Evolutionary conservation across 1,140 invertebrate genomes (phyloP), one percentile per base, ranked within the genome.

Genomic region (Littorina saxatilis): DNA sequence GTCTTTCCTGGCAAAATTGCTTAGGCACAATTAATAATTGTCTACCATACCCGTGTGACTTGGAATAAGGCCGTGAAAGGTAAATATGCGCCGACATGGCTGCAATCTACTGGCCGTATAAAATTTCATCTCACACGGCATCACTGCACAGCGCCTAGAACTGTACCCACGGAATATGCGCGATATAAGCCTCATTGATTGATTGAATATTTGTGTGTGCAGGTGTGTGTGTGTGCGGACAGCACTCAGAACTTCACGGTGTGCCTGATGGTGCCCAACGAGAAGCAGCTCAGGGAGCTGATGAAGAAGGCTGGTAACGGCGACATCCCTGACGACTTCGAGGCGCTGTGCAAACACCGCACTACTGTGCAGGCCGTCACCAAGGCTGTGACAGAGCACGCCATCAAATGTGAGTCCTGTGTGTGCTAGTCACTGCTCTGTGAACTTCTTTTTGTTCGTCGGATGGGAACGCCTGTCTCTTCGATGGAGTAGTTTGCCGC

Each of bases 261-360:
- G 40, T 98, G 97, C 43, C 93, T 99, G 20, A 94, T 99, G 29
- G 97, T 99, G 70, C 98, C 98, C 0, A 97, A 97, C 92, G 82
- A 93, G 93, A 88, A 92, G 82, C 90, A 91, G 74, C 63, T 93
- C 23, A 82, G 86, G 20, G 75, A 84, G 50, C 83, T 93, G 72
- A 92, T 92, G 20, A 88, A 86, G 55, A 79, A 82, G 23, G 47
- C 83, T 20, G 66, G 37, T 2, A 27, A 32, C 2, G 61, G n/a
- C n/a, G 29, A 4, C 2, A 39, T 32, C 11, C 92, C 92, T 0
- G 92, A 93, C 35, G 90, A 92, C 32, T 95, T 96, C 81, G 95
- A 97, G 82, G 94, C 96, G 73, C 93, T 99, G 13, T 98, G 97
- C 92, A 91, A 93, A 29, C 94, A 95, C 91, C 87, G 94, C 1